phyloP scores from a whole-genome alignment of 2,888 invertebrate species.

The Nomada flava region DNA sequence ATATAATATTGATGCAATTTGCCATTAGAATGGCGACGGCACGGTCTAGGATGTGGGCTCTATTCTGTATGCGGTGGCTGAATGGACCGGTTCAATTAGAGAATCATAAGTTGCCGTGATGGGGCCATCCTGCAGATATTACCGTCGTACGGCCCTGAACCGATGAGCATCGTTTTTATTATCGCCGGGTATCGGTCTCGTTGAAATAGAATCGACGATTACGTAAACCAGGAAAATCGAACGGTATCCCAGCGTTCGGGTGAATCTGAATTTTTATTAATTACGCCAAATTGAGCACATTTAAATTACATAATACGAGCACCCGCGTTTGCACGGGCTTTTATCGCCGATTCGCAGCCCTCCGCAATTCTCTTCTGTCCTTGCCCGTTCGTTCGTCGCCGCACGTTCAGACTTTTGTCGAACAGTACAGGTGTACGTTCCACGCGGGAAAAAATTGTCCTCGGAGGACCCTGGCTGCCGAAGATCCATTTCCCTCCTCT shows the following conservation, averaged over 20 bases:
- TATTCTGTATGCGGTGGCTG: slow-evolving; percentile 79
- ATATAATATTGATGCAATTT: slow-evolving; percentile 82
- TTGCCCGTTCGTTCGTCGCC: no score
- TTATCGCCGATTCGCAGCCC: slow-evolving; percentile 47
- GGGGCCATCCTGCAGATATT: slow-evolving; percentile 81
- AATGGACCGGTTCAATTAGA: slow-evolving; percentile 82
- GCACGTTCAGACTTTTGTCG: neutral
- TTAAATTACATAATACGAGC: slow-evolving; percentile 63
- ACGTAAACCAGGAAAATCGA: slow-evolving; percentile 64
- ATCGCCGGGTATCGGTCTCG: slow-evolving; percentile 51
- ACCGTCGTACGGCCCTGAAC: slow-evolving; percentile 73
- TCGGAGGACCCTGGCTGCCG: slow-evolving; percentile 54
- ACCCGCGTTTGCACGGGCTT: slow-evolving; percentile 38
- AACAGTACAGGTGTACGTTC: slow-evolving; percentile 47
- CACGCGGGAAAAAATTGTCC: slow-evolving; percentile 57
- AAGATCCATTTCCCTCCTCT: slow-evolving; percentile 3
- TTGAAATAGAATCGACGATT: slow-evolving; percentile 54
- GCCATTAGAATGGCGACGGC: slow-evolving; percentile 79
- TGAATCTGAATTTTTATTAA: slow-evolving; percentile 66
- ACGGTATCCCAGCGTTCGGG: slow-evolving; percentile 43
- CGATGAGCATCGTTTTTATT: slow-evolving; percentile 73
- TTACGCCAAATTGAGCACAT: slow-evolving; percentile 63
- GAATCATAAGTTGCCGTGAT: slow-evolving; percentile 82
- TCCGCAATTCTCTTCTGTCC: slow-evolving; percentile 10
- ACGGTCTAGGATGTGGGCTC: slow-evolving; percentile 79